Base-by-base conservation (phyloP, 1,140 invertebrate species). In the Solenopsis invicta region DNA sequence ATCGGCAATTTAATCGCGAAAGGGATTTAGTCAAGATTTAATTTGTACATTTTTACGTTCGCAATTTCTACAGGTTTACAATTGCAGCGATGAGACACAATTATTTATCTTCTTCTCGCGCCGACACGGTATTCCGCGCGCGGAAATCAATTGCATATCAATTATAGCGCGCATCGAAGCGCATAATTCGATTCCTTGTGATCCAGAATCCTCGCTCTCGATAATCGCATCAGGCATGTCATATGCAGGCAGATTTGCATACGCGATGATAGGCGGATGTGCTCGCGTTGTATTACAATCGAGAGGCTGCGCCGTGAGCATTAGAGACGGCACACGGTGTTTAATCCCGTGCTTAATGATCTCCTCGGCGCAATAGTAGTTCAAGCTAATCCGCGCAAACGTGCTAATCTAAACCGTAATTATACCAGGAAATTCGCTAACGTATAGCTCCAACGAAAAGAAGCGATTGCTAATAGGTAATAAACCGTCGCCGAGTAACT, bases 261-360 rank as follows among this genome's bases (percentile, higher is more conserved):
- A 66, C 52, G 80, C 80, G 86, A 89, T 89, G 81, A 89, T 87
- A 61, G 85, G 52, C 82, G 82, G 74, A 85, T 78, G 75, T 71
- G 75, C 37, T 76, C 48, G 89, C 86, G 89, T 84, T 84, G 80
- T 90, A 89, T 88, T 84, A 88, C 74, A 78, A 88, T 90, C 86
- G 78, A 90, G 86, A 87, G 75, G 64, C 84, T 77, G 77, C 72
- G 69, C 80, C 72, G 88, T 72, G 80, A 82, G 77, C 76, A 37
- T 71, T 64, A 86, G 89, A 82, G 86, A 82, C 69, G 80, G 52
- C 56, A 62, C 52, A 78, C 48, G 85, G 85, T 90, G 85, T 86
- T 87, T 87, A 81, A 87, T 89, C 80, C 24, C 85, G 77, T 48
- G 85, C 86, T 90, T 87, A 89, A 90, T 81, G 88, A 89, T 90